Conservation (phyloP, 2,113 vertebrate genomes). For the Nerophis lumbriciformis region DNA sequence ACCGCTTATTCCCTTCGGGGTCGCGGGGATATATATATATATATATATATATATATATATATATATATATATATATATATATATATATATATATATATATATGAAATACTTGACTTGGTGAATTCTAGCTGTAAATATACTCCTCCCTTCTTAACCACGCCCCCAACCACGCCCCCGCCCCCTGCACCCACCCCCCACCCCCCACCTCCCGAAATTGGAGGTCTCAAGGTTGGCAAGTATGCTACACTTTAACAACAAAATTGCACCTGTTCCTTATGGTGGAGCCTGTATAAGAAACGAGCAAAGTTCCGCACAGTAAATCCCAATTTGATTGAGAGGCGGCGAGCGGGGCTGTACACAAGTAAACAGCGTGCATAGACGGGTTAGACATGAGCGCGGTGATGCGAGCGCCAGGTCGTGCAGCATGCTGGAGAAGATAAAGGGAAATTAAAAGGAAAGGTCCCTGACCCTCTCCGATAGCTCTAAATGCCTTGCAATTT, state of each 20-base stretch:
- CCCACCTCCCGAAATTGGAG: no score
- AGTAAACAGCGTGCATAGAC: slow-evolving; percentile 61
- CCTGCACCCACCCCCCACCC: no score
- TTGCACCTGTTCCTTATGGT: slow-evolving; percentile 2
- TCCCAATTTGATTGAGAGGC: slow-evolving; percentile 20
- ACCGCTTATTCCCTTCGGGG: no score
- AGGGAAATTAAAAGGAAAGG: slow-evolving; percentile 75
- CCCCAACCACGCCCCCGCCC: no score
- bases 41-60: no score
- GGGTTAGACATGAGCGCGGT: slow-evolving; percentile 50
- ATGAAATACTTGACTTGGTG: no score
- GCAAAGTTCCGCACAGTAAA: slow-evolving; percentile 30
- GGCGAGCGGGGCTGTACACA: slow-evolving; percentile 25
- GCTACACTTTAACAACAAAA: slow-evolving; percentile 6
- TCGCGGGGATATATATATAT: no score
- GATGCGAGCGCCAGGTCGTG: slow-evolving; percentile 67
- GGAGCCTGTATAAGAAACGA: slow-evolving; percentile 19
- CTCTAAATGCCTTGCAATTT: slow-evolving; percentile 72
- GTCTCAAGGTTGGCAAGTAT: no score
- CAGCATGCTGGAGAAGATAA: slow-evolving; percentile 71
- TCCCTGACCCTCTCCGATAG: slow-evolving; percentile 72
- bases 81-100: no score
- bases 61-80: no score
- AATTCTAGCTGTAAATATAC: no score
- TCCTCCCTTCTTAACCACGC: no score